Evolutionary conservation across 2,797 vertebrate species (phyloP), one percentile per base, ranked within the genome.

Genomic region (Intellagama lesueurii): DNA sequence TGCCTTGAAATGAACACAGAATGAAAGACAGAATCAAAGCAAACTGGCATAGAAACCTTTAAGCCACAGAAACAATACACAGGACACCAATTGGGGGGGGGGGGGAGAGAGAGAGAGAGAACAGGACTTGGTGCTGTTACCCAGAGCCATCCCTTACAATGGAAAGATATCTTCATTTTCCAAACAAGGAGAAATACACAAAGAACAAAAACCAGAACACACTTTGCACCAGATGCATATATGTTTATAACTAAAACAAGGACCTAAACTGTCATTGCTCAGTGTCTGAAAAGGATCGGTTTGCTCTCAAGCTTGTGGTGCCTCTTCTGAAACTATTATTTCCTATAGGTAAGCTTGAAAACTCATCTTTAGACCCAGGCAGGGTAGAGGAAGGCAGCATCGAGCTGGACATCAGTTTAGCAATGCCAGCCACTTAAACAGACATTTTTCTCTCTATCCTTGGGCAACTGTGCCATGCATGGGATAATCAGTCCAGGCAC

Each of bases 201-300:
- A 49, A 35, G 24, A 19, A 14, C 1, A 12, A 17, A 40, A n/a
- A 32, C 14, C 1, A 40, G 26, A 28, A 56, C 40, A 28, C 4
- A 85, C 32, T 30, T 84, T 52, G n/a, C 32, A 64, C 68, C 80
- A 19, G 69, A 78, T 40, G 24, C 16, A 68, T 52, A 30, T n/a
- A 72, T 24, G 22, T 26, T 84, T 1, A 26, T 78, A 91, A 90
- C 91, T 91, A 40, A 14, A 7, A 7, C 9, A 8, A 68, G 22
- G 26, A 56, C 4, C 72, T 82, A 60, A 69, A 32, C n/a, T 49
- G 64, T 9, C 76, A 40, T 80, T 72, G 52, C n/a, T 75, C 40
- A 5, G 12, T 1, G 5, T 52, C 44, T 68, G 78, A 40, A 52
- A 72, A 75, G 78, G 22, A 7, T 22, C 76, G 11, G 17, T 40